Evolutionary conservation across 2,888 invertebrate species (phyloP).

Genomic region (Antitype chi): DNA sequence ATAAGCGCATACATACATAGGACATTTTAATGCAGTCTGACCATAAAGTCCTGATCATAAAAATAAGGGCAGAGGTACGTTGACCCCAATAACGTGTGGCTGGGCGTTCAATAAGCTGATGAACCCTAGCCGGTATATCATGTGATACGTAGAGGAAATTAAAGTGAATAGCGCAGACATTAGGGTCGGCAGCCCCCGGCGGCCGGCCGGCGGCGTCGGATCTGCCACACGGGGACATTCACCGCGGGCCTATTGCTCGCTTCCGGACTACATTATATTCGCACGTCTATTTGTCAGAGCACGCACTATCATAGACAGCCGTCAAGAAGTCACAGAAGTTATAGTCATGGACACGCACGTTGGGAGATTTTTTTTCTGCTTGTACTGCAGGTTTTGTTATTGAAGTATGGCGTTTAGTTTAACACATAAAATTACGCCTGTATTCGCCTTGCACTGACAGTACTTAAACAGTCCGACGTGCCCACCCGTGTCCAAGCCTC

Average conservation of each 20-base stretch:
- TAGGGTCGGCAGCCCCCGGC: constrained; percentile 25
- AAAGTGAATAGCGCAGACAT: constrained; percentile 24
- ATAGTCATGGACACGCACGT: neutral
- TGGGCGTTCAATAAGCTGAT: constrained; percentile 18
- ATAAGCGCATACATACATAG: neutral
- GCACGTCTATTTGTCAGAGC: constrained; percentile 51
- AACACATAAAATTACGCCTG: neutral
- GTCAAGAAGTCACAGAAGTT: neutral
- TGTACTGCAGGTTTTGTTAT: too few relatives aligned
- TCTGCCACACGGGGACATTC: constrained; percentile 36
- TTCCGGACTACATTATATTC: constrained; percentile 57
- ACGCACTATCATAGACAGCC: constrained; percentile 15
- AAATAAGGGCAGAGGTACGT: constrained; percentile 25
- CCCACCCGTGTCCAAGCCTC: neutral
- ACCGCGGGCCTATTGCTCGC: constrained; percentile 61
- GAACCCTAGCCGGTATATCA: constrained; percentile 17
- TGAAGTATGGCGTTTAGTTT: neutral
- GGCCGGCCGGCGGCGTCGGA: constrained; percentile 16
- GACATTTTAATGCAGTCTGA: constrained; percentile 21
- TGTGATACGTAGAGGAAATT: constrained; percentile 57
- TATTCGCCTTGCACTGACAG: neutral
- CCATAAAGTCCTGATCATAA: constrained; percentile 2
- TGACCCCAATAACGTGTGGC: constrained; percentile 23
- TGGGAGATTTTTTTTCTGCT: too few relatives aligned
- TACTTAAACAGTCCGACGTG: neutral